phyloP scores from a whole-genome alignment of 2,113 vertebrate species.

The Rhinolophus ferrumequinum region DNA sequence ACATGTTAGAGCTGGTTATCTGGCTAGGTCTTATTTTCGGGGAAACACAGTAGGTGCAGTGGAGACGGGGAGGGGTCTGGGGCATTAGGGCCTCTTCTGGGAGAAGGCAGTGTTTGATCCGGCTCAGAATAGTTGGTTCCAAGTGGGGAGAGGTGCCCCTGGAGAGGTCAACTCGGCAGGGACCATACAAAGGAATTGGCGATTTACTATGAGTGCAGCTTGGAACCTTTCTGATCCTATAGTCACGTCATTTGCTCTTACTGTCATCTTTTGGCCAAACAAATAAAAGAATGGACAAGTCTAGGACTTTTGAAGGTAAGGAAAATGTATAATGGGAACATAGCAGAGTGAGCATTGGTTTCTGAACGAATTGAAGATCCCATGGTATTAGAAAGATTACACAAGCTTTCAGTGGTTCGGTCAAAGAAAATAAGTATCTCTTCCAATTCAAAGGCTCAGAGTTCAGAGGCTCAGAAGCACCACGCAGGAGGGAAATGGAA shows the following conservation, averaged over 20 bases:
- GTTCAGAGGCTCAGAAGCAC: neutral
- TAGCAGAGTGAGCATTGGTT: neutral
- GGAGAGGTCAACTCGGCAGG: neutral
- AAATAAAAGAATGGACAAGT: neutral
- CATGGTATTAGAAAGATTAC: neutral
- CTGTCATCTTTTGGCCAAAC: neutral
- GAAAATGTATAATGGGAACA: neutral
- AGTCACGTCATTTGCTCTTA: neutral
- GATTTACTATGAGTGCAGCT: neutral
- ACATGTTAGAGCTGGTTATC: too few relatives aligned
- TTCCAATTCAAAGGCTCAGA: neutral
- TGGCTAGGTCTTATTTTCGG: too few relatives aligned
- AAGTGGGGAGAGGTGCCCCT: neutral
- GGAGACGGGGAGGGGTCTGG: neutral
- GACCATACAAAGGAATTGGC: neutral
- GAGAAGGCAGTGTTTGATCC: neutral
- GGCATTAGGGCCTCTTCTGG: neutral
- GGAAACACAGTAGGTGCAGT: too few relatives aligned
- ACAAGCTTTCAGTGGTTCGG: neutral
- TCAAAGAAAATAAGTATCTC: neutral
- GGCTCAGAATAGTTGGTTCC: neutral
- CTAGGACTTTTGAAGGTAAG: neutral
- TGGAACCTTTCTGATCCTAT: neutral
- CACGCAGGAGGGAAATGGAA: neutral
- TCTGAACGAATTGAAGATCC: conserved; percentile 14